Evolutionary conservation across 2,888 invertebrate genomes (phyloP).

Genomic region (Cordilura impudica): DNA sequence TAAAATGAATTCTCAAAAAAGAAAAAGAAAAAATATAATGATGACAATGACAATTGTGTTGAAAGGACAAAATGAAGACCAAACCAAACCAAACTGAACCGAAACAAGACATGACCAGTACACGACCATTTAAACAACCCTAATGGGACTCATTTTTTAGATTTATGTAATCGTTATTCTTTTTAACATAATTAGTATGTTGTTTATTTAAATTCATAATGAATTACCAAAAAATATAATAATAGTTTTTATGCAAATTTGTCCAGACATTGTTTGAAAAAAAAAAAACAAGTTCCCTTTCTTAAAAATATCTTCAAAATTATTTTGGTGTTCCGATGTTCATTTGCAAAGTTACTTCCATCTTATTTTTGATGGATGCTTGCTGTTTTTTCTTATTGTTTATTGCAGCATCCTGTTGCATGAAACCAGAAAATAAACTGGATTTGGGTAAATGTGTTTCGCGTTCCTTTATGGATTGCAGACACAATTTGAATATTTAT

Average conservation of each 20-base stretch:
- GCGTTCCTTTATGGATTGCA: conserved; percentile 24
- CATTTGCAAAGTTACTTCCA: not conserved
- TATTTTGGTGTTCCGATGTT: not conserved
- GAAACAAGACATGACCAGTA: conserved; percentile 49
- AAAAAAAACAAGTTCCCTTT: conserved; percentile 11
- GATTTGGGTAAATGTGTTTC: conserved; percentile 31
- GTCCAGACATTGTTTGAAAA: not conserved
- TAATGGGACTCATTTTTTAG: conserved; percentile 67
- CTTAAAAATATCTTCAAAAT: not conserved
- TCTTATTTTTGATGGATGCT: conserved; percentile 50
- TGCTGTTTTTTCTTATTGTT: conserved; percentile 1
- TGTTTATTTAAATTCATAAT: conserved; percentile 35
- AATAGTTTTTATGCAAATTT: conserved; percentile 60
- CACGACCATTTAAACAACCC: conserved; percentile 63
- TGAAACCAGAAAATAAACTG: conserved; percentile 19
- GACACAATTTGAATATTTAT: conserved; percentile 74
- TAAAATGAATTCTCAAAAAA: conserved; percentile 35
- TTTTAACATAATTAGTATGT: conserved; percentile 53
- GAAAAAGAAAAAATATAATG: conserved; percentile 39
- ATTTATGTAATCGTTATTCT: conserved; percentile 69
- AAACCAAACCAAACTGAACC: conserved; percentile 19
- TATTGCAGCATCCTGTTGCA: conserved; percentile 55
- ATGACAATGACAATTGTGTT: conserved; percentile 56
- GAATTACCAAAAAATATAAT: conserved; percentile 23
- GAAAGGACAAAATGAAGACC: conserved; percentile 46